phyloP scores from a whole-genome alignment of 2,797 vertebrate species.

The Heterohyrax brucei region DNA sequence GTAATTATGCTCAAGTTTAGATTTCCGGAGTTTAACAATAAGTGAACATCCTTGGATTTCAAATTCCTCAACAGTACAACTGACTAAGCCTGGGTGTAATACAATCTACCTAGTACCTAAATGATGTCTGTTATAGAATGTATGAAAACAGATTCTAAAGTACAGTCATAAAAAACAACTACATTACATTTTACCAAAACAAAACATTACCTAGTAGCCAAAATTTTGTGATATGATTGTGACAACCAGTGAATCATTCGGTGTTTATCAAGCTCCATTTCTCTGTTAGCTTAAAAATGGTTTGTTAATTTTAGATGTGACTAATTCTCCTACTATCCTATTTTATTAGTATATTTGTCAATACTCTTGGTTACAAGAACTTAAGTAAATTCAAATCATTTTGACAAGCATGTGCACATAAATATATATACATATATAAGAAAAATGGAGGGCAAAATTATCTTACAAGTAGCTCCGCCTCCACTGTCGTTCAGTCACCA shows the following conservation, averaged over 20 bases:
- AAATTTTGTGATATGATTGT: slow-evolving; percentile 29
- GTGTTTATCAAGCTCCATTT: not conserved
- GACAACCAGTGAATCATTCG: rapidly evolving
- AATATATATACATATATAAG: not conserved
- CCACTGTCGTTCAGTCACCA: too few species aligned
- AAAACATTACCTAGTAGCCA: not conserved
- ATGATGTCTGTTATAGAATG: too few species aligned
- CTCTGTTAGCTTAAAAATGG: not conserved
- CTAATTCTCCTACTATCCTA: not conserved
- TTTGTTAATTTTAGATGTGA: not conserved
- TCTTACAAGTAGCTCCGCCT: not conserved
- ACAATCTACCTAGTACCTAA: not conserved
- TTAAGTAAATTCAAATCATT: not conserved
- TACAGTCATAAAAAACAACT: slow-evolving; percentile 1
- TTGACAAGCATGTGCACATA: not conserved
- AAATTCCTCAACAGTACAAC: slow-evolving; percentile 24
- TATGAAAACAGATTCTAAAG: too few species aligned
- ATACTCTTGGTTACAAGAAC: not conserved
- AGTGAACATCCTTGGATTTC: not conserved
- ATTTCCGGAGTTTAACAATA: slow-evolving; percentile 41
- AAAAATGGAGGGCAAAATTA: not conserved
- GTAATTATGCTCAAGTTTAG: not conserved
- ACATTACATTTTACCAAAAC: not conserved
- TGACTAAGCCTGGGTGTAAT: not conserved
- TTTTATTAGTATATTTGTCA: not conserved